Evolutionary conservation across 2,888 invertebrate species (phyloP).

Genomic region (Busseola fusca): DNA sequence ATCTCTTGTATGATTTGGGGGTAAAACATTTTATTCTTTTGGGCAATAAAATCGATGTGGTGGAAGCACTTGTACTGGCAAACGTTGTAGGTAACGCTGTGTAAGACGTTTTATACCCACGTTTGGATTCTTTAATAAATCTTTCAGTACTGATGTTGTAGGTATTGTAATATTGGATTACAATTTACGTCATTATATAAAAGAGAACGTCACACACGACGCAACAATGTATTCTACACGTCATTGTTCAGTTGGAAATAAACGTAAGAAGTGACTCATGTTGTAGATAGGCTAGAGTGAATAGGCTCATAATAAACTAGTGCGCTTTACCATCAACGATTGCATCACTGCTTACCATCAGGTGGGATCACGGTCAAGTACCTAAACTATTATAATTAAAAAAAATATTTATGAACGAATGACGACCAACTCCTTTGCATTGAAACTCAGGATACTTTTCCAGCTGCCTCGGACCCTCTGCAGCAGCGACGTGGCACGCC

Average conservation of each 20-base stretch:
- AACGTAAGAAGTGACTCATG: no score
- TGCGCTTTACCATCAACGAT: no score
- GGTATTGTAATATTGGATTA: conserved; percentile 5
- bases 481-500: no score
- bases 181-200: not conserved
- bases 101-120: conserved; percentile 30
- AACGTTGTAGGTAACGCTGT: conserved; percentile 31
- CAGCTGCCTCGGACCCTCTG: no score
- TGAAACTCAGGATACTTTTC: no score
- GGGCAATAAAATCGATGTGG: conserved; percentile 39
- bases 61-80: conserved; percentile 37
- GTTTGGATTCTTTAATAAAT: conserved; percentile 26
- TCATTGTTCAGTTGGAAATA: not conserved
- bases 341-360: no score
- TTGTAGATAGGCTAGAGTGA: no score
- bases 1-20: conserved; percentile 58
- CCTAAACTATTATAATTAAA: no score
- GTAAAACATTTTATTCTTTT: conserved; percentile 38
- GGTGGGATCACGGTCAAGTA: no score
- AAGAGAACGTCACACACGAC: not conserved
- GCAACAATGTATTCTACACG: not conserved
- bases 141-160: conserved; percentile 12
- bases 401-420: no score
- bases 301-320: no score
- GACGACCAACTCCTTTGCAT: no score